Conservation (phyloP, 1,140 invertebrate species). For the Drosophila busckii region DNA sequence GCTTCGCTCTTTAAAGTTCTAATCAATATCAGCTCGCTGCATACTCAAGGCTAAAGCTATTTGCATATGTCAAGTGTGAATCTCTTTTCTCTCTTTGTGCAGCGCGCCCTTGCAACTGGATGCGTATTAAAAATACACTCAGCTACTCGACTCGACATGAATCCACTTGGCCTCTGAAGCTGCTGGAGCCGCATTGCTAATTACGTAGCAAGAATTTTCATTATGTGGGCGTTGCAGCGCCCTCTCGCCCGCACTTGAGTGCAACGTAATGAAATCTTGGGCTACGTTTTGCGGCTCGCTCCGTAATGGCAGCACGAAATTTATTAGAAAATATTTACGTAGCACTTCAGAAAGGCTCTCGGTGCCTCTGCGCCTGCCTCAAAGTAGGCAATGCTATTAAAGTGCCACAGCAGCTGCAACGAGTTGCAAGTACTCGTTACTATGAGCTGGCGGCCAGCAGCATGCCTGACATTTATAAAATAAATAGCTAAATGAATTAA, state of each 20-base stretch:
- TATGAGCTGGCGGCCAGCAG: no score
- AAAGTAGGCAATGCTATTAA: slow-evolving; percentile 39
- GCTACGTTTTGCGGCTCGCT: slow-evolving; percentile 3
- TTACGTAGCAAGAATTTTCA: slow-evolving; percentile 47
- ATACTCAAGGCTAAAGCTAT: slow-evolving; percentile 13
- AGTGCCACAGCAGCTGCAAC: slow-evolving; percentile 7
- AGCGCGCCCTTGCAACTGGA: slow-evolving; percentile 9
- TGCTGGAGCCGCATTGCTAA: slow-evolving; percentile 34
- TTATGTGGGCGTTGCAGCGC: slow-evolving; percentile 20
- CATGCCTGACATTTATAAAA: no score
- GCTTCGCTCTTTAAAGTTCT: background rate
- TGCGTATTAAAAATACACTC: slow-evolving; percentile 37
- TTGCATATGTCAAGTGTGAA: slow-evolving; percentile 49
- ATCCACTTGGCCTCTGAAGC: background rate
- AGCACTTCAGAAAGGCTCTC: slow-evolving; percentile 55
- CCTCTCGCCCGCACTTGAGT: slow-evolving; percentile 18
- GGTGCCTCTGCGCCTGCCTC: slow-evolving; percentile 36
- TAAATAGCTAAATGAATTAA: no score
- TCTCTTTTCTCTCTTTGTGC: no score
- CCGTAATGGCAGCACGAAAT: slow-evolving; percentile 34
- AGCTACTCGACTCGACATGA: slow-evolving; percentile 28
- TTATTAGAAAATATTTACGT: slow-evolving; percentile 65
- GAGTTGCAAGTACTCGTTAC: background rate
- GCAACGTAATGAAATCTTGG: slow-evolving; percentile 52
- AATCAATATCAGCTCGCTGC: background rate